Evolutionary conservation across 2,888 invertebrate species (phyloP).

Genomic region (Caenorhabditis afra): DNA sequence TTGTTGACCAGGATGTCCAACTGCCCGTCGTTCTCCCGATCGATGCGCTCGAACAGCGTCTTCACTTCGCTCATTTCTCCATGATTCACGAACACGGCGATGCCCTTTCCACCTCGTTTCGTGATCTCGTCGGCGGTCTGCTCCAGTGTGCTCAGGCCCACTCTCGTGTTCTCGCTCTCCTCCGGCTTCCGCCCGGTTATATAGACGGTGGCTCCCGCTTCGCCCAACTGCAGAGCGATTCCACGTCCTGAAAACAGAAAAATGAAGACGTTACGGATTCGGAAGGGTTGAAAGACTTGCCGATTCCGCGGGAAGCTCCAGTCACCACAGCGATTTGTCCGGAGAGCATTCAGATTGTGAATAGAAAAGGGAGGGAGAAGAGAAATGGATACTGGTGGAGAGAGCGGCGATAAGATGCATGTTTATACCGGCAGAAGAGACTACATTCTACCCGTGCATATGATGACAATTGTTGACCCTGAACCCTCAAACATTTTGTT

Average conservation of each 20-base stretch:
- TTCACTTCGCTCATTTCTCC: slow-evolving; percentile 56
- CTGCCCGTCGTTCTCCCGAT: slow-evolving; percentile 23
- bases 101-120: slow-evolving; percentile 57
- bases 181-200: slow-evolving; percentile 64
- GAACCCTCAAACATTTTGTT: too few species aligned
- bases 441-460: too few species aligned
- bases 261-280: not conserved
- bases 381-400: not conserved
- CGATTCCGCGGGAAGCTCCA: slow-evolving; percentile 69
- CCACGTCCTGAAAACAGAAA: slow-evolving; percentile 55
- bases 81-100: slow-evolving; percentile 58
- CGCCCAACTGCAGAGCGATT: slow-evolving; percentile 66
- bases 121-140: slow-evolving; percentile 52
- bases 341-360: slow-evolving; percentile 41
- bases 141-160: slow-evolving; percentile 27
- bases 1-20: slow-evolving; percentile 68
- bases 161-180: slow-evolving; percentile 13
- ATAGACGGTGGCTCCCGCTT: slow-evolving; percentile 68
- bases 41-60: slow-evolving; percentile 43
- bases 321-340: slow-evolving; percentile 67
- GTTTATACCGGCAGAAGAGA: too few species aligned
- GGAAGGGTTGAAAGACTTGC: slow-evolving; percentile 60
- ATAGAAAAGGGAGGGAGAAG: not conserved
- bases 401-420: not conserved
- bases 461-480: too few species aligned